Conservation (phyloP, 2,113 vertebrate genomes). For the Athene cunicularia region DNA sequence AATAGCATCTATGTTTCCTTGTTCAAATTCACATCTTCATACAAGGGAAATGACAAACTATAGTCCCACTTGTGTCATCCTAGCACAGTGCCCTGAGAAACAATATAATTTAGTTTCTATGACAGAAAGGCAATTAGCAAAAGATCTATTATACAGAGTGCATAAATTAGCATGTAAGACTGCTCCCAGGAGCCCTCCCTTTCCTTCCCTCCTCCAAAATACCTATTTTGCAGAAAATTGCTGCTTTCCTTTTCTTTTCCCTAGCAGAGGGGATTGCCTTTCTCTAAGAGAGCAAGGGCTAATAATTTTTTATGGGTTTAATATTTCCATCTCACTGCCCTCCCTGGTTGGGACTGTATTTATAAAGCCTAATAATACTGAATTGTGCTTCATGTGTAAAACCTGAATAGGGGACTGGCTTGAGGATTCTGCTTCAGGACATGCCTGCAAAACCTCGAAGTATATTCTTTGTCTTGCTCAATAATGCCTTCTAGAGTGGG, state of each 20-base stretch:
- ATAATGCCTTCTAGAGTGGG: neutral
- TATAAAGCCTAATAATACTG: neutral
- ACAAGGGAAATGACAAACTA: neutral
- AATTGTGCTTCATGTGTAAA: neutral
- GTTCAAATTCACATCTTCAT: conserved; percentile 6
- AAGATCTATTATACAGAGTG: conserved; percentile 52
- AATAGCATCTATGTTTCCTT: neutral
- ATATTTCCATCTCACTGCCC: neutral
- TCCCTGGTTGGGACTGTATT: neutral
- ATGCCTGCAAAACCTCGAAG: neutral
- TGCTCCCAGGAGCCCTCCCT: conserved; percentile 56
- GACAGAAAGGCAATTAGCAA: conserved; percentile 63
- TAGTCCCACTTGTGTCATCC: conserved; percentile 43
- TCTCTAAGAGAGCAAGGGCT: neutral
- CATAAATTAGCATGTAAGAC: conserved; percentile 55
- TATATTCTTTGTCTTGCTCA: neutral
- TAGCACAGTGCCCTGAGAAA: conserved; percentile 40
- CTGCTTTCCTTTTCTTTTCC: neutral
- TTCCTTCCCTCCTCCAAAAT: conserved; percentile 40
- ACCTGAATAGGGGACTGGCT: neutral
- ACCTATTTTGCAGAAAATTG: conserved; percentile 39
- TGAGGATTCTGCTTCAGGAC: neutral
- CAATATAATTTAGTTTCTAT: conserved; percentile 60
- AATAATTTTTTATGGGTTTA: neutral
- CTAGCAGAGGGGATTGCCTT: neutral